Evolutionary conservation across 2,888 invertebrate genomes (phyloP).

Genomic region (Nomada flava): DNA sequence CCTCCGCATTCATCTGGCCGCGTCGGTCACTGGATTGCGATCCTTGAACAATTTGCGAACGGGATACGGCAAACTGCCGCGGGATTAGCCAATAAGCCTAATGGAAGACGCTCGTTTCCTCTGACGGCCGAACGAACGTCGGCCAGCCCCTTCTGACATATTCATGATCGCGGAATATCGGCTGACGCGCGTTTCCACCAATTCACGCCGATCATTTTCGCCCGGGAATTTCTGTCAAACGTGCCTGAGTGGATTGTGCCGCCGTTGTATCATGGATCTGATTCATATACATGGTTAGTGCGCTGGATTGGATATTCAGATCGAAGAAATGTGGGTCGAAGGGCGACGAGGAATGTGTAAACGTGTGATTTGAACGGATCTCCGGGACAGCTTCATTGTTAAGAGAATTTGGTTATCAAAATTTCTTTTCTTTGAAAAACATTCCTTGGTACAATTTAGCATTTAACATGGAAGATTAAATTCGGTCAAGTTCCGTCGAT

Average conservation of each 20-base stretch:
- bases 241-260: slow-evolving; percentile 1
- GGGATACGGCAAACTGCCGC: slow-evolving; percentile 53
- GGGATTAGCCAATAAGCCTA: slow-evolving; percentile 73
- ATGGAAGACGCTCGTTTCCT: slow-evolving; percentile 72
- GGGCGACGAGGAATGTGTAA: not conserved
- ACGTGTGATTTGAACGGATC: no score
- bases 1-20: slow-evolving; percentile 66
- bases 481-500: no score
- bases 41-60: slow-evolving; percentile 63
- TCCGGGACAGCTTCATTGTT: no score
- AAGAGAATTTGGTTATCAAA: no score
- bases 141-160: slow-evolving; percentile 37
- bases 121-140: slow-evolving; percentile 54
- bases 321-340: no score
- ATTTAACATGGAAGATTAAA: no score
- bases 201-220: slow-evolving; percentile 40
- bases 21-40: slow-evolving; percentile 56
- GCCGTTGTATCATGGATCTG: not conserved
- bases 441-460: no score
- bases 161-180: slow-evolving; percentile 55
- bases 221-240: slow-evolving; percentile 3
- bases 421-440: no score
- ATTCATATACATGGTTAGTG: not conserved
- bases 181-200: slow-evolving; percentile 41
- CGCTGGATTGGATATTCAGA: not conserved